phyloP scores from a whole-genome alignment of 2,797 vertebrate genomes.

The Petrocephalus schoutedeni region DNA sequence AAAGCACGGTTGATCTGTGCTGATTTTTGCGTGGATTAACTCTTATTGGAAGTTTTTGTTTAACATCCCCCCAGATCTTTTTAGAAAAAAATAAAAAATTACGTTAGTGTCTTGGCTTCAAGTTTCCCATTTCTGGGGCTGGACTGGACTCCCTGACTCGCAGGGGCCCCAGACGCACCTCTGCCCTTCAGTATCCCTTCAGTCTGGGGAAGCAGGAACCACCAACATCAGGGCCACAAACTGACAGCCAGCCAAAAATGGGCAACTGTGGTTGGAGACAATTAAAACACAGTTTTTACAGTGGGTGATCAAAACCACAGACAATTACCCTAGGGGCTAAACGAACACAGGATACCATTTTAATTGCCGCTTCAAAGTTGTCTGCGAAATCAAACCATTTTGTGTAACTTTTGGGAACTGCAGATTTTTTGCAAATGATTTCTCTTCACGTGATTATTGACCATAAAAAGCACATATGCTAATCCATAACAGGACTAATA shows the following conservation, averaged over 20 bases:
- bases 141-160: not conserved
- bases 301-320: slow-evolving; percentile 34
- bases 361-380: slow-evolving; percentile 29
- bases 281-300: slow-evolving; percentile 32
- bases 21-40: slow-evolving; percentile 20
- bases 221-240: slow-evolving; percentile 24
- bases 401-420: not conserved
- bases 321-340: slow-evolving; percentile 18
- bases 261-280: slow-evolving; percentile 23
- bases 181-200: slow-evolving; percentile 22
- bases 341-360: slow-evolving; percentile 15
- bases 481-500: not conserved
- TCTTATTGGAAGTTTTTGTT: not conserved
- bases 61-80: slow-evolving; percentile 19
- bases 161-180: not conserved
- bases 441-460: not conserved
- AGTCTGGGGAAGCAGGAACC: slow-evolving; percentile 18
- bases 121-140: not conserved
- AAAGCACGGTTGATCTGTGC: slow-evolving; percentile 25
- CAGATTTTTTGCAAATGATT: not conserved
- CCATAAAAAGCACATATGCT: not conserved
- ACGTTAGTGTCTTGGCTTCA: not conserved
- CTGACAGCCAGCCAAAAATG: slow-evolving; percentile 12
- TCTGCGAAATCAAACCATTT: slow-evolving; percentile 19
- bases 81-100: not conserved